Evolutionary conservation across 2,113 vertebrate genomes (phyloP), one percentile per base, ranked within the genome.

Genomic region (Heterochromis multidens): DNA sequence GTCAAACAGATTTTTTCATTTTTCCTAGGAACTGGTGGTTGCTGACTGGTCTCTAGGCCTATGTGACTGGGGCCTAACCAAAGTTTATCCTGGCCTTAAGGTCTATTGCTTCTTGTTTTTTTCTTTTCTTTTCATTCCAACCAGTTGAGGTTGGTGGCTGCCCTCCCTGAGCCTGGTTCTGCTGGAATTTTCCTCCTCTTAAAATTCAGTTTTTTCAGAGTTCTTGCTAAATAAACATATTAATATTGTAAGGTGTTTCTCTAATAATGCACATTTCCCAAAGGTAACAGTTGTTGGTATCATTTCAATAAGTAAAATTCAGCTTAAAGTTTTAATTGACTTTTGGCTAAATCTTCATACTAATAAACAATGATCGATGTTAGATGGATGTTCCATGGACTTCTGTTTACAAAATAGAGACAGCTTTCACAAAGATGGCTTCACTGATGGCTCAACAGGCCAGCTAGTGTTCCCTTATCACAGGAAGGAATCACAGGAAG

Each of bases 381-480:
- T 43, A 43, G 6, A 25, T 23, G 0, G 23, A 43, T 43, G 2
- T 17, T 67, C 0, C 19, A 17, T 27, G 23, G 65, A 14, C 13
- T 27, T 67, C 43, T 67, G 63, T 67, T 70, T 27, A 27, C 10
- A 46, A 49, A 63, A 13, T 40, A 70, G 21, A 31, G 59, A 70
- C 3, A 21, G 62, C 11, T 37, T 70, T 70, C 40, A 46, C 37
- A 19, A 67, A 23, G 62, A 4, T 23, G 21, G 23, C 35, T 43
- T 43, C 33, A 67, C n/a, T 23, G 21, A 40, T 67, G 7, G 35
- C 35, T 25, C 23, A 40, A 43, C 43, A 62, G 23, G 31, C 7
- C 72, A 79, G 57, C 23, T 40, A 27, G 2, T 10, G 17, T 35
- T 4, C 14, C 52, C 37, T 40, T 9, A 16, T 23, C 62, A 33